Conservation (phyloP, 2,113 vertebrate genomes). For the Thryonomys swinderianus region DNA sequence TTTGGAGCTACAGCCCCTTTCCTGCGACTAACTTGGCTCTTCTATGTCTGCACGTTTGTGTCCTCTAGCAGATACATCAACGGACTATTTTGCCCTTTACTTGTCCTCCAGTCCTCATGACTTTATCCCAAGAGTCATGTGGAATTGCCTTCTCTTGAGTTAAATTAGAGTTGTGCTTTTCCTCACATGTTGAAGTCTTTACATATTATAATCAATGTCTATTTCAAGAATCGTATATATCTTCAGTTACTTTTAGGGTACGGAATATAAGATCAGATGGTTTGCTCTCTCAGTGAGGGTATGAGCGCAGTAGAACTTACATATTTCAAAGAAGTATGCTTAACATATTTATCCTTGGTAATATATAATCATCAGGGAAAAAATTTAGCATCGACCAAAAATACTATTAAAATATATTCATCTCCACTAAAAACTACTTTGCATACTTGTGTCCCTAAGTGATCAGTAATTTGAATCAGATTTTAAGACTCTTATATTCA, state of each 20-base stretch:
- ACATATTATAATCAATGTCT: neutral
- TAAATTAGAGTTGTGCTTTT: slow-evolving; percentile 31
- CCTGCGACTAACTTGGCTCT: neutral
- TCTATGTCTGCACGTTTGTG: neutral
- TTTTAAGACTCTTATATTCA: slow-evolving; percentile 36
- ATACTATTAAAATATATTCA: slow-evolving; percentile 46
- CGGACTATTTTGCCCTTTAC: neutral
- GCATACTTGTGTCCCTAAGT: neutral
- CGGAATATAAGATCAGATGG: slow-evolving; percentile 12
- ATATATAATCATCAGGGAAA: neutral
- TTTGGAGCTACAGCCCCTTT: neutral
- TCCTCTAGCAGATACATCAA: neutral
- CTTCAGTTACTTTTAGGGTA: slow-evolving; percentile 39
- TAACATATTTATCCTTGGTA: slow-evolving; percentile 15
- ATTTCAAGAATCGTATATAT: slow-evolving; percentile 33
- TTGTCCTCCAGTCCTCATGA: neutral
- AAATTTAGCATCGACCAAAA: slow-evolving; percentile 43
- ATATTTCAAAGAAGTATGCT: neutral
- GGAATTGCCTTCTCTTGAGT: neutral
- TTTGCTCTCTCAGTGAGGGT: neutral
- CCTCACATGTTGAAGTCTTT: slow-evolving; percentile 1
- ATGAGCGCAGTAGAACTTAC: neutral
- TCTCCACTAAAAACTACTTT: neutral
- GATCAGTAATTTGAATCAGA: slow-evolving; percentile 44
- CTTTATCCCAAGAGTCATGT: slow-evolving; percentile 7